Evolutionary conservation across 2,888 invertebrate genomes (phyloP), one percentile per base, ranked within the genome.

Genomic region (Trachelus iudaicus): DNA sequence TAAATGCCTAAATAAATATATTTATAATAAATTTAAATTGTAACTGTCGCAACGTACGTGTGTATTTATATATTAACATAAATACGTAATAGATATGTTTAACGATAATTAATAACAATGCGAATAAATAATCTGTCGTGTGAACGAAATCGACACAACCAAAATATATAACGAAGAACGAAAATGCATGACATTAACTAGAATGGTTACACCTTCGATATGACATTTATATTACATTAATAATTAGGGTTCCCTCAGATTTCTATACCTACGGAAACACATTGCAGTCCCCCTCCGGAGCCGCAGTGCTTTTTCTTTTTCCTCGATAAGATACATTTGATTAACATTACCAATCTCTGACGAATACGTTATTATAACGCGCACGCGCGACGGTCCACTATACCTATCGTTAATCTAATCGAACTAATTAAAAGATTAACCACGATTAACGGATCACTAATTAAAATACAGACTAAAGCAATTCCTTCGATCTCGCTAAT

Each of bases 271-370:
- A 56, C 23, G 23, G 56, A 56, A 56, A 56, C 56, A 56, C 56
- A 56, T 56, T 56, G 56, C 56, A 23, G 76, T 79, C 76, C 76
- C 78, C 74, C 76, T 81, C 73, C 77, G 80, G 73, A 84, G 79
- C 82, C 79, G 79, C 74, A 79, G 78, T 69, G 73, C 75, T 78
- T 78, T 75, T 75, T 79, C n/a, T n/a, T n/a, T 73, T 75, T 79
- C 15, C 15, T 37, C 13, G 56, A 56, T 56, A 56, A 56, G 56
- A 56, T 56, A 56, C 23, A 56, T 23, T 56, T 23, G 9, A 56
- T 56, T 23, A 56, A 56, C 56, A 23, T 56, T 56, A 56, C 56
- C 56, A 56, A 56, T 56, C 56, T 56, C 23, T 56, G 56, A 56
- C 9, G 23, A 56, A 56, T 23, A 9, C 56, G 56, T 23, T 56